Evolutionary conservation across 2,113 vertebrate genomes (phyloP).

Genomic region (Pteropus alecto): DNA sequence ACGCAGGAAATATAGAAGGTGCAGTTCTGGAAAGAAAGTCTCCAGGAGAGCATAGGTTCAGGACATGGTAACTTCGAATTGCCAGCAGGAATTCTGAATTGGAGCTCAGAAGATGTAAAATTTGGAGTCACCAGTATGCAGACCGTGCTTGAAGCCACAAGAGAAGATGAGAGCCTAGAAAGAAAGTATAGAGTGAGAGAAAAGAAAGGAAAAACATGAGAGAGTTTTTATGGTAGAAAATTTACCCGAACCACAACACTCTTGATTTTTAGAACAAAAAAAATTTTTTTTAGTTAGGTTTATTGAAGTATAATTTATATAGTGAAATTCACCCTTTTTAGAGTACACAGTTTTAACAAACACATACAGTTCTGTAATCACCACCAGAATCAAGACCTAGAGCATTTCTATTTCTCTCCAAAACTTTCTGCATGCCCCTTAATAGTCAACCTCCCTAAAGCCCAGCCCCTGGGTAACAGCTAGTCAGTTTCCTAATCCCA

Average conservation of each 20-base stretch:
- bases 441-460: not conserved
- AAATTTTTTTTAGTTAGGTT: not conserved
- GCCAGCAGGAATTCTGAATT: not conserved
- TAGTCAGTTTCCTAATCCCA: not conserved
- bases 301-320: not conserved
- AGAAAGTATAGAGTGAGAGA: not conserved
- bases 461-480: not conserved
- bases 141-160: not conserved
- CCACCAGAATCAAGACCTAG: not conserved
- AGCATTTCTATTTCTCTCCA: not conserved
- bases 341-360: not conserved
- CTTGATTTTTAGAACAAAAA: not conserved
- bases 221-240: not conserved
- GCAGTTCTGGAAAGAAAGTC: not conserved
- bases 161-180: not conserved
- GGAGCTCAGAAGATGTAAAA: not conserved
- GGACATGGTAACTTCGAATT: not conserved
- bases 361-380: not conserved
- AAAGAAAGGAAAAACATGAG: not conserved
- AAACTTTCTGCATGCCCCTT: not conserved
- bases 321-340: not conserved
- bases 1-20: not conserved
- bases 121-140: not conserved
- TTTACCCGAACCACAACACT: not conserved
- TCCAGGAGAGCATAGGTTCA: not conserved